Conservation (phyloP, 2,113 vertebrate species). For the Mus pahari region DNA sequence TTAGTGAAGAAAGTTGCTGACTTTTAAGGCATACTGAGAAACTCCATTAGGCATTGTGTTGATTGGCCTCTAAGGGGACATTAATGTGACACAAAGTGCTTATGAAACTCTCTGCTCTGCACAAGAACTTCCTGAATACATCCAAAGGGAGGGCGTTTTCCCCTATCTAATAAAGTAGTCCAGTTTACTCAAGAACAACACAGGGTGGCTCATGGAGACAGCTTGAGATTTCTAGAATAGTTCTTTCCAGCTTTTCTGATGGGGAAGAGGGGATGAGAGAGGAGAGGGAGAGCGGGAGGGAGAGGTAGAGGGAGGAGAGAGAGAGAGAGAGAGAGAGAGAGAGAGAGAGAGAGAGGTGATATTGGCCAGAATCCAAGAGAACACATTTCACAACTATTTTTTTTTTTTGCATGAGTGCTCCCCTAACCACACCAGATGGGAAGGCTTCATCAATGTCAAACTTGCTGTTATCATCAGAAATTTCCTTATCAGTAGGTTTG, state of each 20-base stretch:
- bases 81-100: slow-evolving; percentile 64
- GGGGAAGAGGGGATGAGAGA: neutral
- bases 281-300: neutral
- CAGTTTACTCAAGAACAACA: neutral
- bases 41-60: slow-evolving; percentile 69
- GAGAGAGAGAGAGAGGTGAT: neutral
- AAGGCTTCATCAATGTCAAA: slow-evolving; percentile 73
- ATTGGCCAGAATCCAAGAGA: slow-evolving; percentile 64
- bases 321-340: neutral
- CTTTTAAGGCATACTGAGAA: slow-evolving; percentile 71
- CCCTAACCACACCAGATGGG: slow-evolving; percentile 73
- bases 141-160: slow-evolving; percentile 1
- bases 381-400: slow-evolving; percentile 16
- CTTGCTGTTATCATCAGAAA: slow-evolving; percentile 66
- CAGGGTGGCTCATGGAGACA: neutral
- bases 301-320: neutral
- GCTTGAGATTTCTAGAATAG: neutral
- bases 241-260: slow-evolving; percentile 29
- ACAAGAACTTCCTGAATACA: slow-evolving; percentile 19
- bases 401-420: slow-evolving; percentile 33
- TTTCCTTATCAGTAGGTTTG: slow-evolving; percentile 74
- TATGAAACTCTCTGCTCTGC: slow-evolving; percentile 41
- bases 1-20: slow-evolving; percentile 67
- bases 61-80: slow-evolving; percentile 68
- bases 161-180: neutral